phyloP scores from a whole-genome alignment of 2,797 vertebrate species.

The Trematomus bernacchii region DNA sequence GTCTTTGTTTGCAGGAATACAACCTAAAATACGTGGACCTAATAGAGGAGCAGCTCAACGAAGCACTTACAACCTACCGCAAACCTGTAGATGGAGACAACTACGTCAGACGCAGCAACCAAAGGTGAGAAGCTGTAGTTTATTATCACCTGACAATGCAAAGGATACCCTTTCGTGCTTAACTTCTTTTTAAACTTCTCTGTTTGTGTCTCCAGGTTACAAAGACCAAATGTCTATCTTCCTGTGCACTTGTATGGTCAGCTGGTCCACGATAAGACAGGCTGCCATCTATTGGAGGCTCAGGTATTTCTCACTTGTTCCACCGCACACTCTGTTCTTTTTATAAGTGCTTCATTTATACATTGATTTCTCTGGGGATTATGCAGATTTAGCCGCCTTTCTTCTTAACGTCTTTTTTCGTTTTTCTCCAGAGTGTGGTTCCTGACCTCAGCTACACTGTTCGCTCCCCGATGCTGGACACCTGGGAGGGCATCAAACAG shows the following conservation, averaged over 20 bases:
- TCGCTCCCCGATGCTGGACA: conserved; percentile 96
- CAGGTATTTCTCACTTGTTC: conserved; percentile 84
- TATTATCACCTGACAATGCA: neutral
- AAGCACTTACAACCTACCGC: conserved; percentile 98
- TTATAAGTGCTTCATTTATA: neutral
- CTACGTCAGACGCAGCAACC: conserved; percentile 98
- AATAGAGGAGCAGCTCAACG: conserved; percentile 98
- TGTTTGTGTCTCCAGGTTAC: conserved; percentile 87
- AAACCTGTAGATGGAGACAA: conserved; percentile 99
- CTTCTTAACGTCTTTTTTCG: conserved; percentile 13
- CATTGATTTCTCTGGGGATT: neutral
- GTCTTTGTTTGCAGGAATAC: conserved; percentile 87
- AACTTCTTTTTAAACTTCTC: conserved; percentile 13
- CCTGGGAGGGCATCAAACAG: conserved; percentile 98
- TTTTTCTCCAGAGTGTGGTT: conserved; percentile 89
- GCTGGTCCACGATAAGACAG: conserved; percentile 98
- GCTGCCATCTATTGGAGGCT: conserved; percentile 96
- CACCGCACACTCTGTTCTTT: neutral
- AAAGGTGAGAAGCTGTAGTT: conserved; percentile 86
- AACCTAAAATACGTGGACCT: conserved; percentile 98
- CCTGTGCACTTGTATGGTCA: conserved; percentile 98
- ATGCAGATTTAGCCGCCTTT: neutral
- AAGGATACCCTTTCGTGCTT: neutral
- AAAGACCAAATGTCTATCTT: conserved; percentile 96
- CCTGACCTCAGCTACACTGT: conserved; percentile 96